These are phyloP conservation scores for Diadophis punctatus DNA, from an alignment of 2,113 vertebrate genomes.

Conservation along the genomic window DNA sequence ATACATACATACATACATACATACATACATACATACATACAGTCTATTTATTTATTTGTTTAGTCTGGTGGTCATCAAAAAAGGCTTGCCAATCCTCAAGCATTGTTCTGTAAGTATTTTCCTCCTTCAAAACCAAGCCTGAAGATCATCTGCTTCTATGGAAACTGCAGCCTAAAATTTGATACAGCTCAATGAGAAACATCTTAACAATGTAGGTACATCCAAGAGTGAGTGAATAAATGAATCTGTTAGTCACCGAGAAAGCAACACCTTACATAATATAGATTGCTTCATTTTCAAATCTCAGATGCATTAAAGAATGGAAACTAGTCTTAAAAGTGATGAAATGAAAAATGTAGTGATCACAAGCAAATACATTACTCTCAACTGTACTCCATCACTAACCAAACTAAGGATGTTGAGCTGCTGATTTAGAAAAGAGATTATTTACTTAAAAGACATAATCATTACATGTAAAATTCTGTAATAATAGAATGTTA, in stretches of 20 bases:
- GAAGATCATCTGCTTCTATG: neutral
- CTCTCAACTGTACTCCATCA: neutral
- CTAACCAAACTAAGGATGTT: neutral
- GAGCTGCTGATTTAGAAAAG: conserved; percentile 5
- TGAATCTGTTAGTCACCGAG: neutral
- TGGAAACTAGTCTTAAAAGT: neutral
- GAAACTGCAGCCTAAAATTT: no score
- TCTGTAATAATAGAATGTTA: neutral
- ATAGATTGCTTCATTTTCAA: neutral
- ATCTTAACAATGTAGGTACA: neutral
- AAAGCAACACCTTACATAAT: neutral
- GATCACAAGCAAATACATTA: conserved; percentile 18
- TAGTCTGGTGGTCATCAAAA: neutral
- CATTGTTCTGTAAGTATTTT: neutral
- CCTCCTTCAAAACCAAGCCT: neutral
- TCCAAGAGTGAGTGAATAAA: neutral
- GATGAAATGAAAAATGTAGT: conserved; percentile 9
- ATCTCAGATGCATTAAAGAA: neutral
- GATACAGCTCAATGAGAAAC: neutral
- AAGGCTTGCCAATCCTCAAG: neutral
- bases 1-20: no score
- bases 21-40: no score
- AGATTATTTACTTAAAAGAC: conserved; percentile 11
- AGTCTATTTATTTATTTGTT: neutral
- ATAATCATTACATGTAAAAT: conserved; percentile 1